Evolutionary conservation across 2,888 invertebrate species (phyloP), one percentile per base, ranked within the genome.

Genomic region (Ochlodes sylvanus): DNA sequence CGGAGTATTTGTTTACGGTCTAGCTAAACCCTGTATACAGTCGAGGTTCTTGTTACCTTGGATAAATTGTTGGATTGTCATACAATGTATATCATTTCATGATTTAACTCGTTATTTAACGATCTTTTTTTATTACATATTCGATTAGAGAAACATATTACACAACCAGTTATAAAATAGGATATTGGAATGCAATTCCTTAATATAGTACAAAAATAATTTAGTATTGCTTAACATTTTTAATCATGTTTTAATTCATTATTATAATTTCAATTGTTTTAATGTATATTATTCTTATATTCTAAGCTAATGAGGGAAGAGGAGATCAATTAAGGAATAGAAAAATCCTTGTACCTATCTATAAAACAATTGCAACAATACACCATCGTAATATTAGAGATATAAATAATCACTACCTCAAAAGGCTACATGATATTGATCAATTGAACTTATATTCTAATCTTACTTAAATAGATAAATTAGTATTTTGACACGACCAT

Each of bases 241-340:
- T 63, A 65, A 34, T 55, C 15, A 55, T 55, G 3, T 32, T 54
- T 27, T 27, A 54, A 52, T 4, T 56, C 66, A 57, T 62, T 27
- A 58, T 57, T 42, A 52, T 52, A 14, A 52, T 67, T 58, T 50
- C 21, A 44, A 60, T 55, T 47, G 50, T 47, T 44, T 56, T 52
- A 70, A 41, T 63, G 52, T 64, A 54, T 60, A 52, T 63, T 68
- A 34, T 69, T 47, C 61, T 63, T 63, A 68, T 9, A 32, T 55
- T 64, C 55, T 69, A 69, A 74, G 10, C 47, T 77, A 71, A 68
- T 68, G 74, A 82, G 87, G 88, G 87, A 78, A 77, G 69, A 84
- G 90, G 90, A 90, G 83, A 84, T 86, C 78, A 90, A 90, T 86
- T 73, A 85, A 76, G 88, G 89, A 88, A 90, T 90, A 90, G 82